A percentile compares a stretch with the other conserved stretches of the same genome.
Evolutionary conservation across 2,888 invertebrate species (phyloP).

Genomic region (Reticulitermes lucifugus): DNA sequence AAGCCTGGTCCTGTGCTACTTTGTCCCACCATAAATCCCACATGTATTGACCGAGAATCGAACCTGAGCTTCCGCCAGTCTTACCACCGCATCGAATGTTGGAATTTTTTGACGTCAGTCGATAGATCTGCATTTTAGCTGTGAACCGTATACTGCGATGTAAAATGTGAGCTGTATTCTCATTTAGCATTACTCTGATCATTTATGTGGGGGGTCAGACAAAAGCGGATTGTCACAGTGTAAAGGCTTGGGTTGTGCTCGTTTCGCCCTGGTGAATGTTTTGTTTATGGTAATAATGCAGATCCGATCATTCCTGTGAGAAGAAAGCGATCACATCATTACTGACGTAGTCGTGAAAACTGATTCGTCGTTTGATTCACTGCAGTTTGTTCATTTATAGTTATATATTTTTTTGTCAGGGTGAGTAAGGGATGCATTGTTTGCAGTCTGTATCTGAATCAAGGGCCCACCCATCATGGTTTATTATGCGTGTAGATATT

Average conservation of each 20-base stretch:
- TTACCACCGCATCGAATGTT: neutral
- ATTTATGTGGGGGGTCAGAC: neutral
- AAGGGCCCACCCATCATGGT: neutral
- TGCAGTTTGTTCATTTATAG: conserved; percentile 22
- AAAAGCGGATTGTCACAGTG: conserved; percentile 6
- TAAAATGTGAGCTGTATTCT: neutral
- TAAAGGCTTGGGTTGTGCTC: neutral
- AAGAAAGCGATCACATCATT: conserved; percentile 10
- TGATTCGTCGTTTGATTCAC: conserved; percentile 9
- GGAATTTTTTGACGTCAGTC: neutral
- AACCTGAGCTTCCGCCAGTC: too few species aligned
- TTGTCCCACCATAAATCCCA: too few species aligned
- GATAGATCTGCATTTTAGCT: neutral
- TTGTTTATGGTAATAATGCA: conserved; percentile 2
- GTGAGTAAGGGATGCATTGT: conserved; percentile 14
- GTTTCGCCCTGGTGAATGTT: neutral
- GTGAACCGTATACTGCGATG: neutral
- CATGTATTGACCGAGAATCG: too few species aligned
- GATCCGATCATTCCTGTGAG: neutral
- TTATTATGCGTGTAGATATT: neutral
- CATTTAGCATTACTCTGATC: neutral
- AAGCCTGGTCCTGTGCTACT: too few species aligned
- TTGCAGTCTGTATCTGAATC: neutral
- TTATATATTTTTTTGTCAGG: conserved; percentile 1
- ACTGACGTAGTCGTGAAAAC: conserved; percentile 15